Evolutionary conservation across 2,888 invertebrate species (phyloP).

Genomic region (Salticus scenicus): DNA sequence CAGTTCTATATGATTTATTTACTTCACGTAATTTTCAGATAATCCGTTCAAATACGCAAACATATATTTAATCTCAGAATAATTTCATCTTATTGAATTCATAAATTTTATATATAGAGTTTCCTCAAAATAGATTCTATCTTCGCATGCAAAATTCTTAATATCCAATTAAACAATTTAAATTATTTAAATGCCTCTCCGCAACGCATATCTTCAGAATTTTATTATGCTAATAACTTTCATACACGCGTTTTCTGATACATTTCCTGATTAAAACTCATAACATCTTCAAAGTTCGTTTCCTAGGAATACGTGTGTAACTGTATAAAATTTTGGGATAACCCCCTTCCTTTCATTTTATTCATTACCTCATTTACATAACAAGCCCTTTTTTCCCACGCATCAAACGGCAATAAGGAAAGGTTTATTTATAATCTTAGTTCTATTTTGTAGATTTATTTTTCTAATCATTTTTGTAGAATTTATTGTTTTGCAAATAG

Average conservation of each 20-base stretch:
- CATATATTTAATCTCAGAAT: too few species aligned
- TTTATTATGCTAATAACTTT: background rate
- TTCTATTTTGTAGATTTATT: background rate
- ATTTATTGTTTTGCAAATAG: too few species aligned
- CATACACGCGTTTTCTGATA: background rate
- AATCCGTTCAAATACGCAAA: too few species aligned
- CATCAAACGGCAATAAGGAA: background rate
- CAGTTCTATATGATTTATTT: too few species aligned
- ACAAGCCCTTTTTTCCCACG: slow-evolving; percentile 19
- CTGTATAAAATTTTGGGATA: background rate
- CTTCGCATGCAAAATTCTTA: too few species aligned
- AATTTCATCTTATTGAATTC: too few species aligned
- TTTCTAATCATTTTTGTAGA: too few species aligned
- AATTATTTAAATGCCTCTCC: too few species aligned
- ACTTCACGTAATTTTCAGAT: too few species aligned
- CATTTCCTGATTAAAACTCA: background rate
- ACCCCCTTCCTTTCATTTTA: background rate
- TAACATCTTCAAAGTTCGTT: background rate
- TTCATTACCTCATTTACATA: slow-evolving; percentile 52
- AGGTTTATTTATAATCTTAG: background rate
- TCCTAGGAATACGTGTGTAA: background rate
- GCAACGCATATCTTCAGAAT: background rate
- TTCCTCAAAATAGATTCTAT: too few species aligned
- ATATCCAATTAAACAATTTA: too few species aligned
- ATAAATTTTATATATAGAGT: too few species aligned